phyloP scores from a whole-genome alignment of 2,888 invertebrate species.

The Gymnosoma rotundatum region DNA sequence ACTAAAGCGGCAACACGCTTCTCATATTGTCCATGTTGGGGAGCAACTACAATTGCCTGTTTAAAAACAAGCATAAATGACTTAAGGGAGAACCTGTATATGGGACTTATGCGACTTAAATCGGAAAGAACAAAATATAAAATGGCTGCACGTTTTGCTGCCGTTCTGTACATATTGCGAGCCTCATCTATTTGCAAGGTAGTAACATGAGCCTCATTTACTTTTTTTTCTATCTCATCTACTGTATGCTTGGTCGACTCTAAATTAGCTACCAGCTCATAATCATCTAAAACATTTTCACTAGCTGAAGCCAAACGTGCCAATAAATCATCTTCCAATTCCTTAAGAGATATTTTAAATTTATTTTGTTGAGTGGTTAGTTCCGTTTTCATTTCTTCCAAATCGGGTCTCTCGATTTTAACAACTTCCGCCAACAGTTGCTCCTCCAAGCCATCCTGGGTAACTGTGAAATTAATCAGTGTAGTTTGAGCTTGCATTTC shows the following conservation, averaged over 20 bases:
- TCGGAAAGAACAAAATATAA: conserved; percentile 97
- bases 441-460: conserved; percentile 96
- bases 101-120: conserved; percentile 94
- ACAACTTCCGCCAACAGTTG: conserved; percentile 97
- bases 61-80: conserved; percentile 96
- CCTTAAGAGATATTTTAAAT: conserved; percentile 95
- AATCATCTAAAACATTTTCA: conserved; percentile 95
- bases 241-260: conserved; percentile 97
- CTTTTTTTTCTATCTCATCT: conserved; percentile 93
- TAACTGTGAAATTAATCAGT: conserved; percentile 97
- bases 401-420: conserved; percentile 95
- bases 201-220: conserved; percentile 93
- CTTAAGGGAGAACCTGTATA: conserved; percentile 97
- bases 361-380: conserved; percentile 96
- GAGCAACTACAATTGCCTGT: conserved; percentile 89
- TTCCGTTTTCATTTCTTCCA: conserved; percentile 91
- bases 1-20: conserved; percentile 89
- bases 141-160: conserved; percentile 93
- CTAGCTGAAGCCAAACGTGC: conserved; percentile 94
- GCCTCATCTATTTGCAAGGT: conserved; percentile 95
- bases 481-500: conserved; percentile 99
- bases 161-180: conserved; percentile 92
- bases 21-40: conserved; percentile 86
- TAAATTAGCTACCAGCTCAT: conserved; percentile 94
- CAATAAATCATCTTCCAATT: conserved; percentile 94